These are phyloP conservation scores for Etia nguti DNA, from an alignment of 2,113 vertebrate genomes.

Conservation along the genomic window DNA sequence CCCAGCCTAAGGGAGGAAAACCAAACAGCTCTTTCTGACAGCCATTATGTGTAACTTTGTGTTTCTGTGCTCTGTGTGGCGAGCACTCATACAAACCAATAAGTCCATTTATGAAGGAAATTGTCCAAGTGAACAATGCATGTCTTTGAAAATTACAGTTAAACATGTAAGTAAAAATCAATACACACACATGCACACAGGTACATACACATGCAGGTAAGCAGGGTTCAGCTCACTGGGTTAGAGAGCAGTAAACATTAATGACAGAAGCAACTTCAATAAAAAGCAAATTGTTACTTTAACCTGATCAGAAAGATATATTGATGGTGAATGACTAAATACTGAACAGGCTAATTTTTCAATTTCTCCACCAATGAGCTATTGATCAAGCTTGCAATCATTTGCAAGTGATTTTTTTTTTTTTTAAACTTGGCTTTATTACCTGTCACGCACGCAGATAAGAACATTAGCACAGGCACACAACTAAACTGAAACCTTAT, in stretches of 20 bases:
- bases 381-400: not conserved
- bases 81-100: not conserved
- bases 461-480: not conserved
- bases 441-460: not conserved
- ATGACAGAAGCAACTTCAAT: not conserved
- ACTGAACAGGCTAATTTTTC: not conserved
- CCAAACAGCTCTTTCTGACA: conserved; percentile 51
- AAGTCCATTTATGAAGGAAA: conserved; percentile 37
- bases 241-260: not conserved
- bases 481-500: conserved; percentile 4
- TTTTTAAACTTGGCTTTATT: not conserved
- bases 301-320: not conserved
- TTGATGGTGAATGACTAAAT: conserved; percentile 6
- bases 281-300: not conserved
- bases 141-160: conserved; percentile 8
- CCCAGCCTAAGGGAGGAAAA: conserved; percentile 15
- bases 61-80: not conserved
- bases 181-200: not conserved
- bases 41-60: conserved; percentile 17
- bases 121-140: not conserved
- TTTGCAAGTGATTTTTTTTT: not conserved
- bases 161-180: not conserved
- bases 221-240: not conserved
- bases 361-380: not conserved
- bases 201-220: not conserved